Conservation (phyloP, 2,888 invertebrate genomes). For the Caenorhabditis panamensis region DNA sequence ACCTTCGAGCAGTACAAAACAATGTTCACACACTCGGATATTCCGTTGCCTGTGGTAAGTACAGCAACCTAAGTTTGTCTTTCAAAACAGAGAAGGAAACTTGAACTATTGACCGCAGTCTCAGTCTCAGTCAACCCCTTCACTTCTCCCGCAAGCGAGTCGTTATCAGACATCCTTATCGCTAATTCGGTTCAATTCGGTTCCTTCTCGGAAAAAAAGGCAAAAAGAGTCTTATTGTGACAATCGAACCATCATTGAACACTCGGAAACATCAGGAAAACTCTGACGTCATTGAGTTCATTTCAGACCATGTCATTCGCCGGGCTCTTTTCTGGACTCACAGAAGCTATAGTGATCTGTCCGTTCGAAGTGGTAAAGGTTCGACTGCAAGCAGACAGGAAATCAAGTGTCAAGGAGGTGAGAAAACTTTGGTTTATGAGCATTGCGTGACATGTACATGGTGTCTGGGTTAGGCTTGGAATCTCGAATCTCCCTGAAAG, state of each 20-base stretch:
- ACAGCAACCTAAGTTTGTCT: too few species aligned
- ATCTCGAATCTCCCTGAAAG: too few species aligned
- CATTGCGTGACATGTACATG: conserved; percentile 14
- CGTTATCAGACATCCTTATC: not conserved
- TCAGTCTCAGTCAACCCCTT: not conserved
- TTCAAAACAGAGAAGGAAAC: too few species aligned
- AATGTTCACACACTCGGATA: conserved; percentile 86
- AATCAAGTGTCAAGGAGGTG: conserved; percentile 59
- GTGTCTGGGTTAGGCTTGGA: too few species aligned
- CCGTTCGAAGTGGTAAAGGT: conserved; percentile 97
- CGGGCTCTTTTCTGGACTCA: conserved; percentile 89
- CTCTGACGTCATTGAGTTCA: not conserved
- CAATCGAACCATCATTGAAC: not conserved
- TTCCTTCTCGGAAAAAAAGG: conserved; percentile 5
- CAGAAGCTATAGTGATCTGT: conserved; percentile 93
- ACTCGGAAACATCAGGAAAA: conserved; percentile 8
- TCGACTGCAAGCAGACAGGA: conserved; percentile 76
- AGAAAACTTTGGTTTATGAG: not conserved
- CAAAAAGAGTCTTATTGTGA: not conserved
- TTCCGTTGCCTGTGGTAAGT: conserved; percentile 67
- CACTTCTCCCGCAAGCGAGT: conserved; percentile 10
- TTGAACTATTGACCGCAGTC: too few species aligned
- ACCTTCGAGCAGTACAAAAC: conserved; percentile 94
- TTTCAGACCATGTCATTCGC: conserved; percentile 86
- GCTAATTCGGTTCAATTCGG: not conserved